phyloP scores from a whole-genome alignment of 2,113 vertebrate species.

The Gracilinanus agilis region DNA sequence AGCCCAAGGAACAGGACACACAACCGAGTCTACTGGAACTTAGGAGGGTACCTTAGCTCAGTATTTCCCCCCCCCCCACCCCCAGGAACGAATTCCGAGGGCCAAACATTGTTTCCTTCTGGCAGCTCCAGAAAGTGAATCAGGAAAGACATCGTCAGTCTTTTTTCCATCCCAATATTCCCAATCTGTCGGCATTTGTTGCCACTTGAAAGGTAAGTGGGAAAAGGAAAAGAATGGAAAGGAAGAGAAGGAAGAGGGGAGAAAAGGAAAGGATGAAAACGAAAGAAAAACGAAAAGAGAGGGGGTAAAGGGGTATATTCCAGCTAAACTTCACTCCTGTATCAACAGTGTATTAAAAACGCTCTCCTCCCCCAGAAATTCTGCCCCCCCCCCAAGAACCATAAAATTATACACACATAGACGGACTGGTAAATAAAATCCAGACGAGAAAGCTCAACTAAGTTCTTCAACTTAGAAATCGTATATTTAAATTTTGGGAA shows the following conservation, averaged over 20 bases:
- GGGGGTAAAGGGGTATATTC: background rate
- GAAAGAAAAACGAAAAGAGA: background rate
- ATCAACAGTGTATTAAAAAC: slow-evolving; percentile 63
- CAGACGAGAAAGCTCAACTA: slow-evolving; percentile 34
- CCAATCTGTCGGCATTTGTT: background rate
- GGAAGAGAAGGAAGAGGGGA: background rate
- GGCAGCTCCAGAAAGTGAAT: background rate
- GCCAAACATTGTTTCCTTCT: background rate
- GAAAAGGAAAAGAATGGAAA: background rate
- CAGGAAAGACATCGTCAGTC: background rate
- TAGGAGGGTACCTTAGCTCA: background rate
- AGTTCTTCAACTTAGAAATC: slow-evolving; percentile 55
- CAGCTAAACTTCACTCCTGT: background rate
- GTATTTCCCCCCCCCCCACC: background rate
- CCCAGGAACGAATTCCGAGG: background rate
- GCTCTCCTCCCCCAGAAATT: slow-evolving; percentile 41
- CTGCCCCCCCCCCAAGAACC: slow-evolving; percentile 46
- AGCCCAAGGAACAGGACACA: slow-evolving; percentile 33
- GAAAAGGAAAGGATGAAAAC: slow-evolving; percentile 9
- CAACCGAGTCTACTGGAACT: background rate
- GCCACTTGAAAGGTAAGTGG: slow-evolving; percentile 21
- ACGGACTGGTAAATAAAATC: slow-evolving; percentile 32
- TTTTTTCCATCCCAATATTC: background rate
- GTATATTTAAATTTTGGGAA: slow-evolving; percentile 66
- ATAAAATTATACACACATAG: slow-evolving; percentile 49